Conservation (phyloP, 2,113 vertebrate species). For the Phyllopteryx taeniolatus region DNA sequence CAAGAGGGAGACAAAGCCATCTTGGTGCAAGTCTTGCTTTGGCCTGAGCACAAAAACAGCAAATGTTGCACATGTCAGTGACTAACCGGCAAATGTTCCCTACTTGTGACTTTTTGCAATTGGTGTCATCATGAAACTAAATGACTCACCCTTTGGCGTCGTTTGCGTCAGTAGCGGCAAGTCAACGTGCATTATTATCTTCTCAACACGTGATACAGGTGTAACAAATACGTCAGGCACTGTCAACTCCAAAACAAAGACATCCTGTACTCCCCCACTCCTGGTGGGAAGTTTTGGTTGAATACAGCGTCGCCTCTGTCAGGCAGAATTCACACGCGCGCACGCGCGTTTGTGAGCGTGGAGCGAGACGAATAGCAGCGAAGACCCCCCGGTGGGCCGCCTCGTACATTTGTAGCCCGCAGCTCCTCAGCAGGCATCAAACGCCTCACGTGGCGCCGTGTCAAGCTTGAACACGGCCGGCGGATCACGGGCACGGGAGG, state of each 20-base stretch:
- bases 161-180: no score
- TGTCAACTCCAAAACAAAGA: background rate
- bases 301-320: background rate
- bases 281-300: background rate
- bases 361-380: constrained; percentile 43
- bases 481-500: background rate
- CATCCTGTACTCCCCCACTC: background rate
- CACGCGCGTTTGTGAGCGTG: constrained; percentile 16
- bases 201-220: background rate
- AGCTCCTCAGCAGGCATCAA: constrained; percentile 52
- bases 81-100: no score
- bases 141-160: background rate
- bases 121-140: background rate
- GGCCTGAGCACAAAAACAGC: no score
- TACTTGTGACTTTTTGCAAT: no score
- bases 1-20: no score
- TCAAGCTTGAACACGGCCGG: constrained; percentile 36
- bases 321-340: constrained; percentile 11
- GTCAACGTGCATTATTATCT: no score
- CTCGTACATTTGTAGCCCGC: constrained; percentile 52
- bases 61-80: no score
- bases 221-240: background rate
- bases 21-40: no score
- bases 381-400: constrained; percentile 60
- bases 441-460: constrained; percentile 24